These are phyloP conservation scores for Numenius phaeopus DNA, from an alignment of 2,797 vertebrate species.

Conservation along the genomic window DNA sequence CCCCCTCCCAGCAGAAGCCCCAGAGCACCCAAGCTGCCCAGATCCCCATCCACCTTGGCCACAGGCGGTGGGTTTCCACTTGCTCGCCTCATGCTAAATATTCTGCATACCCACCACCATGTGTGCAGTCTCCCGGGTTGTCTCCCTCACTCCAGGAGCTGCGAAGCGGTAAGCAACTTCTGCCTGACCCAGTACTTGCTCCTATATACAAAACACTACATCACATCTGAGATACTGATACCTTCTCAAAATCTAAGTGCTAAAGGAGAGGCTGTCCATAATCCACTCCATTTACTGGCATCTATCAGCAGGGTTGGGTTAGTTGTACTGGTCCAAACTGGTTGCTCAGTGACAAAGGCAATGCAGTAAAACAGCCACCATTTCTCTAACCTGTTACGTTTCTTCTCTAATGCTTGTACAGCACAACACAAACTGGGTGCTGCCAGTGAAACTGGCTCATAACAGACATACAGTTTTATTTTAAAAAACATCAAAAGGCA, in stretches of 20 bases:
- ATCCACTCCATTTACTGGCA: background rate
- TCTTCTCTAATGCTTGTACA: background rate
- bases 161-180: background rate
- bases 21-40: background rate
- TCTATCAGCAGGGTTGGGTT: background rate
- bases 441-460: background rate
- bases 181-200: background rate
- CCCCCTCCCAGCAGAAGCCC: background rate
- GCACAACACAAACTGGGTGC: background rate
- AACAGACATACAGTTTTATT: background rate
- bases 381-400: fast-evolving
- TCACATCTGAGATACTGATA: background rate
- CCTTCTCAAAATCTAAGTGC: background rate
- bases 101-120: fast-evolving
- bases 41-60: background rate
- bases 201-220: background rate
- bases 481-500: background rate
- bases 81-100: background rate
- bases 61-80: background rate
- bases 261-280: background rate
- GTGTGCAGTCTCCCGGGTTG: fast-evolving
- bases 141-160: fast-evolving
- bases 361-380: background rate
- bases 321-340: background rate
- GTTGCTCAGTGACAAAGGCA: background rate